Percentiles rank a stretch among this genome's conserved stretches.
Evolutionary conservation across 2,888 invertebrate genomes (phyloP).

Genomic region (Meta bourneti): DNA sequence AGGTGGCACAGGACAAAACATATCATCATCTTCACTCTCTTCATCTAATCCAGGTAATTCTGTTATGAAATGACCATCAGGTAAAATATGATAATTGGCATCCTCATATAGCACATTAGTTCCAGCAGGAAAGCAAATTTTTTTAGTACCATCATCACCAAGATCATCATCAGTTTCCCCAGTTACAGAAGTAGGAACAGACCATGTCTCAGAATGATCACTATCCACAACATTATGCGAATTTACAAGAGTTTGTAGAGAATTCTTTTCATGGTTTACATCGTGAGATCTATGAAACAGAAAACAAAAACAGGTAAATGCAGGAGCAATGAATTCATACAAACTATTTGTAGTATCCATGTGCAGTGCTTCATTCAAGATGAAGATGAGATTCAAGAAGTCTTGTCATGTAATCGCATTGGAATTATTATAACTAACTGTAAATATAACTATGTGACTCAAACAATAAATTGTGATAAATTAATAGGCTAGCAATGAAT

Average conservation of each 20-base stretch:
- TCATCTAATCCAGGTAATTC: slow-evolving; percentile 86
- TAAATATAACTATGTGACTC: too few relatives aligned
- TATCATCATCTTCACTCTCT: slow-evolving; percentile 87
- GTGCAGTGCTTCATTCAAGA: too few relatives aligned
- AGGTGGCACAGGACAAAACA: slow-evolving; percentile 71
- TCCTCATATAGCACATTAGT: slow-evolving; percentile 77
- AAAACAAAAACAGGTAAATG: slow-evolving; percentile 15
- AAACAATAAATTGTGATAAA: too few relatives aligned
- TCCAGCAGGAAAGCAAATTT: slow-evolving; percentile 73
- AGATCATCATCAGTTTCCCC: slow-evolving; percentile 73
- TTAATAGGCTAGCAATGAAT: too few relatives aligned
- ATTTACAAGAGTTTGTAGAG: slow-evolving; percentile 11
- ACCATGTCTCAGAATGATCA: slow-evolving; percentile 74
- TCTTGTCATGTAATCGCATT: too few relatives aligned
- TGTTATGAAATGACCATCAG: slow-evolving; percentile 96
- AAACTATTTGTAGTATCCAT: too few relatives aligned
- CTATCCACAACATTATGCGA: slow-evolving; percentile 55
- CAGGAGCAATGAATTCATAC: not conserved
- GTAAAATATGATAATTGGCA: slow-evolving; percentile 84
- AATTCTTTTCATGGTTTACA: slow-evolving; percentile 50
- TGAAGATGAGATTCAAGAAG: too few relatives aligned
- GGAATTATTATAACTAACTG: too few relatives aligned
- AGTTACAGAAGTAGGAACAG: slow-evolving; percentile 60
- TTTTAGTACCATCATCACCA: slow-evolving; percentile 70
- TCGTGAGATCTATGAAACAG: slow-evolving; percentile 23